Conservation (phyloP, 2,797 vertebrate genomes). For the Acridotheres tristis region DNA sequence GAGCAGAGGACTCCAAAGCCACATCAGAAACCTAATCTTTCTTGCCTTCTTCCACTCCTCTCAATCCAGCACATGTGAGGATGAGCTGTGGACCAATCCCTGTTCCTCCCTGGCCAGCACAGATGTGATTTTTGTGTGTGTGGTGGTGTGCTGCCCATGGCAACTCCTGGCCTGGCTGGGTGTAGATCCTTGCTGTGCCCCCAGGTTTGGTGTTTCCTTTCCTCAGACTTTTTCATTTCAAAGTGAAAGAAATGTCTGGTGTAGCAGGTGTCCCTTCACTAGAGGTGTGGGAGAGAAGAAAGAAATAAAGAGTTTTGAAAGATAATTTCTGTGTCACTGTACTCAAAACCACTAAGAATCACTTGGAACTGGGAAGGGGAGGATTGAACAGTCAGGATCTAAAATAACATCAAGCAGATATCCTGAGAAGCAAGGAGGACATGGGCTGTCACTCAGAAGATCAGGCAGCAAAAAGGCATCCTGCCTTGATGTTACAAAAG, state of each 20-base stretch:
- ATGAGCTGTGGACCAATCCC: background rate
- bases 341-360: background rate
- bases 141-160: background rate
- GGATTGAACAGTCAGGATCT: background rate
- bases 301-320: background rate
- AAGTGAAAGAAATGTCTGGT: background rate
- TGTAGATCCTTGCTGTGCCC: background rate
- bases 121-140: background rate
- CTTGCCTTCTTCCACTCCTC: background rate
- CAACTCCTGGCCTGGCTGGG: background rate
- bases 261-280: background rate
- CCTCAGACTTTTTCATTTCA: background rate
- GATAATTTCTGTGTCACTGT: background rate
- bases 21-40: background rate
- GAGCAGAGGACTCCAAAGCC: background rate
- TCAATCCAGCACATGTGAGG: background rate
- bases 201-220: background rate
- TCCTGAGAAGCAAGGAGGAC: background rate
- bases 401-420: background rate
- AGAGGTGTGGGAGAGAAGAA: background rate
- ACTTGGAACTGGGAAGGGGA: background rate
- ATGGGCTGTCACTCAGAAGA: background rate
- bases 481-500: background rate
- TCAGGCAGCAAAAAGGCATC: constrained; percentile 1
- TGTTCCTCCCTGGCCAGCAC: background rate